Base-by-base conservation (phyloP, 1,140 invertebrate genomes). In the Lepidostoma basale region DNA sequence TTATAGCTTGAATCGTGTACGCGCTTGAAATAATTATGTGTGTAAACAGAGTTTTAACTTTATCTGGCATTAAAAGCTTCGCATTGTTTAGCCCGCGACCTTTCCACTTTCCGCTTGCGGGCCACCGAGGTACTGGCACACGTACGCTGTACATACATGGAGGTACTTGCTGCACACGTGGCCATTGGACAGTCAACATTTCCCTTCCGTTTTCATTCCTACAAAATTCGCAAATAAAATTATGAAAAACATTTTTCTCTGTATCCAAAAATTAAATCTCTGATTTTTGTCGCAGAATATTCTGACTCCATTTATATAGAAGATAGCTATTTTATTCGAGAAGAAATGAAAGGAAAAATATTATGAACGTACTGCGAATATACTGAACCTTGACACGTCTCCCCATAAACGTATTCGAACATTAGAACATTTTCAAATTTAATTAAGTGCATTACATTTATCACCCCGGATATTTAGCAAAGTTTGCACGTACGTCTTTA, bases 11-110 rank as follows among this genome's bases (percentile, higher is more conserved):
- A 10, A 23, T 20, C 12, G 23, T 47, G 44, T 20, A 22, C 44
- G 20, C 44, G 44, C 12, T 47, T 23, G 18, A 47, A 47, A 47
- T 47, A 47, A 47, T 47, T 47, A 47, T 12, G 44, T 47, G 23
- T 47, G 44, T 47, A 33, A 52, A 54, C 49, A 28, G 12, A 4
- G 26, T 54, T 54, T 54, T 26, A 54, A n/a, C 14, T 23, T 54
- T 54, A 54, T 28, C 23, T 54, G 3, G n/a, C 49, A 28, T 28
- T 54, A 30, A 54, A 54, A 30, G 25, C 49, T 54, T 54, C 26
- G 8, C 49, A 54, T 54, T 28, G 49, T 54, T 54, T 54, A 16
- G n/a, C 9, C 49, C 9, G n/a, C 5, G 0, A 33, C 26, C 49
- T 28, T 54, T 54, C 18, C 12, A 18, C 23, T 33, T 26, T 5